Percentiles rank a stretch among this genome's conserved stretches.
phyloP scores from a whole-genome alignment of 2,888 invertebrate genomes.

The Eretmocerus hayati region DNA sequence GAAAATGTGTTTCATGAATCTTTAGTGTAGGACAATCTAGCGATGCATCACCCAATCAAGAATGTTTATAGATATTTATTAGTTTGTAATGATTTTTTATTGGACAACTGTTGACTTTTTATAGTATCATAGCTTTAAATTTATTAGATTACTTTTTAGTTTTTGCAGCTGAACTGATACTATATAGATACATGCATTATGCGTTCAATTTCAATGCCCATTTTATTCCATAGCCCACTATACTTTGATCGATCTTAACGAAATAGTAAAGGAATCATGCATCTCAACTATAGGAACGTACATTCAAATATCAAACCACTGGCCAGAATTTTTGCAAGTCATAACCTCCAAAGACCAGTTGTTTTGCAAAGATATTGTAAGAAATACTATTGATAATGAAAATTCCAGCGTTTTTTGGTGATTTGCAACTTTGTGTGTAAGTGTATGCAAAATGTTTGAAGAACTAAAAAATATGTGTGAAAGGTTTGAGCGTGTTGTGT shows the following conservation, averaged over 20 bases:
- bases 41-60: conserved; percentile 3
- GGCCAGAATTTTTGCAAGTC: conserved; percentile 33
- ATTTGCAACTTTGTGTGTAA: no score
- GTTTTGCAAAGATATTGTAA: conserved; percentile 23
- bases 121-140: conserved; percentile 16
- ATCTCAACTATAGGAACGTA: no score
- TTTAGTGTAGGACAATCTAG: conserved; percentile 7
- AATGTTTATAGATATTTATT: conserved; percentile 14
- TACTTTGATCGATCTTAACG: no score
- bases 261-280: no score
- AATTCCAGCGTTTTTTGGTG: no score
- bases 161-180: no score
- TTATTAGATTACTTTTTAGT: conserved; percentile 3
- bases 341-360: conserved; percentile 33
- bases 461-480: no score
- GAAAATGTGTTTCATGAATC: conserved; percentile 10
- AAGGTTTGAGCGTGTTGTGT: no score
- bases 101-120: conserved; percentile 15
- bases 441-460: no score
- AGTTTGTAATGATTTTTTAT: conserved; percentile 11
- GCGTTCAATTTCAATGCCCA: no score
- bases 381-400: neutral
- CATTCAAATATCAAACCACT: conserved; percentile 21
- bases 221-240: no score
- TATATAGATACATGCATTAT: no score